Base-by-base conservation (phyloP, 2,888 invertebrate species). In the Nyleta sp. region DNA sequence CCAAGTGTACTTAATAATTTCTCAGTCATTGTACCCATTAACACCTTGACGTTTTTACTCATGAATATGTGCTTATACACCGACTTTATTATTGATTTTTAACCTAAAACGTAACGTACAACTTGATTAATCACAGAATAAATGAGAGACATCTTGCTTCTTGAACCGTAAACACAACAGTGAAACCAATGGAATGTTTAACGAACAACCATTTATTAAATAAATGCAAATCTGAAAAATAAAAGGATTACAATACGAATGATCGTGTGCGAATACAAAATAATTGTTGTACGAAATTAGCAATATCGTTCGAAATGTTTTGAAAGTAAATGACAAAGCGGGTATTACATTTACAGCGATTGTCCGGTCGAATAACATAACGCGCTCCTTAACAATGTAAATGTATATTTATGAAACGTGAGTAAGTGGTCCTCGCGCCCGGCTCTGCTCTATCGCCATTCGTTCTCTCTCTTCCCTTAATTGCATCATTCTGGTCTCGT, bases 1-100 rank as follows among this genome's bases (percentile, higher is more conserved):
- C 89, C 90, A 68, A 92, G 84, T 71, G 91, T 84, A 83, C 89
- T 90, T 67, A 91, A 80, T 76, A 86, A 80, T 82, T 87, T 87
- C 78, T 87, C 85, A 62, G 85, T 76, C 81, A 85, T 82, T 64
- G 76, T 64, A 40, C 35, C 44, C 64, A 44, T 38, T 52, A 65
- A 59, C 40, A 35, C 11, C 40, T 65, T 52, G 31, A 6, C 46
- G 20, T 48, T 28, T 31, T 68, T 46, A 62, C 33, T 62, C 60
- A 68, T 68, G 22, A 57, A 67, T 28, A 42, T 10, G 40, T 13
- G 17, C 35, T 42, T 57, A 57, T 33, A 50, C 13, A 57, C 50
- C 24, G 55, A 57, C 18, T 72, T 52, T 57, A 55, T 24, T 40
- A 72, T 38, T 8, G 44, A 35, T 13, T 52, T 74, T 64, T 55